Percentiles rank a stretch among this genome's conserved stretches.
Conservation (phyloP, 2,888 invertebrate genomes). For the Lycophotia porphyrea region DNA sequence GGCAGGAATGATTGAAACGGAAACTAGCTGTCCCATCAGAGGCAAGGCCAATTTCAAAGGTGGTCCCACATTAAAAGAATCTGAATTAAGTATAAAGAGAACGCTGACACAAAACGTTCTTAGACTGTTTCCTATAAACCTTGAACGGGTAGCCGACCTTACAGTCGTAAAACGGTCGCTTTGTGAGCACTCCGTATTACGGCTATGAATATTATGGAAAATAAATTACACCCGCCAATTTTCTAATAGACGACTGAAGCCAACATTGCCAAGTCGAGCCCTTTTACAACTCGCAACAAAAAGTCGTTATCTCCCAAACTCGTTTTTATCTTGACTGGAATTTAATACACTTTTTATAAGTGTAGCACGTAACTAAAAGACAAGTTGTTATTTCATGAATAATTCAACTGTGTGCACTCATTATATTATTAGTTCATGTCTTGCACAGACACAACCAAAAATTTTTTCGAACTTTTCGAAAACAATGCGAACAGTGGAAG, state of each 20-base stretch:
- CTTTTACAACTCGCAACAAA: constrained; percentile 56
- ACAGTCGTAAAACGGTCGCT: constrained; percentile 69
- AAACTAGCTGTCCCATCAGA: constrained; percentile 47
- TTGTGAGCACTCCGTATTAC: constrained; percentile 69
- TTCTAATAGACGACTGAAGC: constrained; percentile 51
- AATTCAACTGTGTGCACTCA: constrained; percentile 42
- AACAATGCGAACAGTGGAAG: constrained; percentile 5
- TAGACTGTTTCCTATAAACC: constrained; percentile 72
- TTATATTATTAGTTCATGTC: constrained; percentile 15
- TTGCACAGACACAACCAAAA: background rate
- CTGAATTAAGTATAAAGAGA: constrained; percentile 61
- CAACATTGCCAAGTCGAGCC: constrained; percentile 35
- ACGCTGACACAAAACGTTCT: constrained; percentile 68
- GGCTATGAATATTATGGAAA: constrained; percentile 67
- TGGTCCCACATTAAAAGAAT: constrained; percentile 61
- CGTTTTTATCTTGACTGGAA: constrained; percentile 39
- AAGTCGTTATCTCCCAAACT: constrained; percentile 46
- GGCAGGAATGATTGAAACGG: constrained; percentile 43
- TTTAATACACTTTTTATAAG: constrained; percentile 46
- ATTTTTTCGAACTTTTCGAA: constrained; percentile 29
- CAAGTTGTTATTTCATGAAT: constrained; percentile 48
- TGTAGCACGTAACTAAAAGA: constrained; percentile 32
- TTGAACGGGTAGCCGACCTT: constrained; percentile 79
- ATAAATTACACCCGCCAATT: constrained; percentile 55
- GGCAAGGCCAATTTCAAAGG: constrained; percentile 59